Evolutionary conservation across 2,888 invertebrate species (phyloP).

Genomic region (Nomada ferruginata): DNA sequence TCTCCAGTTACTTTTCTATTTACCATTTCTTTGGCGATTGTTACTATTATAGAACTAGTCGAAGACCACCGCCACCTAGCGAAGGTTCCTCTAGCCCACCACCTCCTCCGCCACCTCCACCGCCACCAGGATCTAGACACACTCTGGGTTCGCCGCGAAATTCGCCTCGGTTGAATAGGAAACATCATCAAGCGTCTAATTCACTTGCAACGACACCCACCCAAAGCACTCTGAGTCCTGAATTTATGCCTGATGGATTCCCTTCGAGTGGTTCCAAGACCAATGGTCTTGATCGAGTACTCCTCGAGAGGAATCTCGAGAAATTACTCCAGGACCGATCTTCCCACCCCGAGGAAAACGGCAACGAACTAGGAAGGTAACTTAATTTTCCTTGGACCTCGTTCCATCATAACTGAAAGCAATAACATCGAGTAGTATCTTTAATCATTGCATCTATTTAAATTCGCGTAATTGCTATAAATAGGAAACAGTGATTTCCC

Average conservation of each 20-base stretch:
- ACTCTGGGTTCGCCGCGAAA: conserved; percentile 83
- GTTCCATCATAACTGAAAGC: background rate
- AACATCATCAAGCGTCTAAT: conserved; percentile 81
- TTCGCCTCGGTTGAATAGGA: conserved; percentile 85
- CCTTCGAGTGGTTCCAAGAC: conserved; percentile 74
- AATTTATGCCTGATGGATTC: conserved; percentile 69
- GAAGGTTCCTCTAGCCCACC: conserved; percentile 85
- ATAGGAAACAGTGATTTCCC: too few relatives aligned
- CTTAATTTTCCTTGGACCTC: background rate
- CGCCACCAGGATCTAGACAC: conserved; percentile 85
- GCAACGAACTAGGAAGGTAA: conserved; percentile 80
- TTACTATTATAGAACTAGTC: conserved; percentile 44
- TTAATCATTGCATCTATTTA: background rate
- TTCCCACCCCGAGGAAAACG: conserved; percentile 78
- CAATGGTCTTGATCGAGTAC: conserved; percentile 88
- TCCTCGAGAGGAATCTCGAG: conserved; percentile 89
- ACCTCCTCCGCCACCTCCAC: conserved; percentile 85
- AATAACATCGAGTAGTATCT: too few relatives aligned
- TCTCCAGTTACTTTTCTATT: background rate
- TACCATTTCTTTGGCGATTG: background rate
- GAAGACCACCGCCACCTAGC: conserved; percentile 85
- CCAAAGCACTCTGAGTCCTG: conserved; percentile 71
- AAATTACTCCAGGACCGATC: conserved; percentile 86
- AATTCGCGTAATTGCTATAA: too few relatives aligned
- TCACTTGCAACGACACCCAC: conserved; percentile 81